Conservation (phyloP, 2,797 vertebrate genomes). For the Gymnocypris eckloni region DNA sequence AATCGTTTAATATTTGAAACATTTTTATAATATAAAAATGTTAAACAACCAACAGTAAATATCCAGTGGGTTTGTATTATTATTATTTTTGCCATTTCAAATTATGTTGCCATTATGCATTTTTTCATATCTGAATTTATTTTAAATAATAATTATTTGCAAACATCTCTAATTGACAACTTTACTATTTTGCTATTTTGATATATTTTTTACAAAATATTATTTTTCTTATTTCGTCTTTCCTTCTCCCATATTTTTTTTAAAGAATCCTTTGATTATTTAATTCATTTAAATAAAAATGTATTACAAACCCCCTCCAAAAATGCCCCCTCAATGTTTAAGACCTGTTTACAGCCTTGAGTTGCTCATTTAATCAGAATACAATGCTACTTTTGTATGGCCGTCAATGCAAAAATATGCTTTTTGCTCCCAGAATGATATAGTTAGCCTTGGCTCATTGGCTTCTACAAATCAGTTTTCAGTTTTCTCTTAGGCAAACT, state of each 20-base stretch:
- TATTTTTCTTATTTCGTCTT: not conserved
- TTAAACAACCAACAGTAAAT: not conserved
- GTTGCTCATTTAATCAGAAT: not conserved
- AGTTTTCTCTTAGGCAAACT: not conserved
- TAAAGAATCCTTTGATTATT: not conserved
- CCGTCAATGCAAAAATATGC: not conserved
- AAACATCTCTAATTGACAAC: not conserved
- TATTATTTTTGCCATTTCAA: not conserved
- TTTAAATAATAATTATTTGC: not conserved
- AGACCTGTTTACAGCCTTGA: not conserved
- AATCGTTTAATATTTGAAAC: not conserved
- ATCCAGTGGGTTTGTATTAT: not conserved
- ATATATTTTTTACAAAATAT: not conserved
- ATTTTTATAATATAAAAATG: not conserved
- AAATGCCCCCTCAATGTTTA: no score
- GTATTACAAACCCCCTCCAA: not conserved
- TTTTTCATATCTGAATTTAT: not conserved
- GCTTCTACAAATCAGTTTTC: not conserved
- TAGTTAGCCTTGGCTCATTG: not conserved
- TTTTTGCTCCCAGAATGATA: not conserved
- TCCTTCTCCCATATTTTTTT: not conserved
- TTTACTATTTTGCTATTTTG: not conserved
- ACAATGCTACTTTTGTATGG: not conserved
- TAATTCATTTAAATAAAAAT: not conserved
- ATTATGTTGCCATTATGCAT: not conserved